Evolutionary conservation across 1,140 invertebrate species (phyloP).

Genomic region (Nephotettix cincticeps): DNA sequence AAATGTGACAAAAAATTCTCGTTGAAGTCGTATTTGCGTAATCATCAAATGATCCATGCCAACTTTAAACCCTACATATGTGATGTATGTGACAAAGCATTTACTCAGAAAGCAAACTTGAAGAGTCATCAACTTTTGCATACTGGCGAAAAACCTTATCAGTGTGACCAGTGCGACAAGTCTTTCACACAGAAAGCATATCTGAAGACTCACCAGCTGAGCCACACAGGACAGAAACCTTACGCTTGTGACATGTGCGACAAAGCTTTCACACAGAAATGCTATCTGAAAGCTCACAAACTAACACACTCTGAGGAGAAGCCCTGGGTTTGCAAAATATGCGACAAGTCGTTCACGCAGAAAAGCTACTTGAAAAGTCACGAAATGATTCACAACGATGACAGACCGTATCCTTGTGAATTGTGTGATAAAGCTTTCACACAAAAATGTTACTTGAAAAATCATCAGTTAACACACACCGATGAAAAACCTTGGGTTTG

Average conservation of each 20-base stretch:
- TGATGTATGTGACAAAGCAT: conserved; percentile 50
- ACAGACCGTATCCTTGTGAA: conserved; percentile 47
- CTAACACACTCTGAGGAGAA: conserved; percentile 55
- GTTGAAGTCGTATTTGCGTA: conserved; percentile 38
- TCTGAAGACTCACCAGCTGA: conserved; percentile 36
- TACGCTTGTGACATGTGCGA: conserved; percentile 54
- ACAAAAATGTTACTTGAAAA: conserved; percentile 32
- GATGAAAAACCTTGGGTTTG: conserved; percentile 74
- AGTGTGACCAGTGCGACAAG: conserved; percentile 53
- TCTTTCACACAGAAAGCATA: conserved; percentile 35
- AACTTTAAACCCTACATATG: conserved; percentile 62
- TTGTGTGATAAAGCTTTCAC: conserved; percentile 49
- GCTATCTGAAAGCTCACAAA: conserved; percentile 37
- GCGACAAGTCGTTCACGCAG: conserved; percentile 47
- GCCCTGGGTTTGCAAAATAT: conserved; percentile 53
- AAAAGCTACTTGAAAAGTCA: conserved; percentile 35
- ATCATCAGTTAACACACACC: conserved; percentile 46
- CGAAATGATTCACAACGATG: conserved; percentile 38
- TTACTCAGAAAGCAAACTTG: conserved; percentile 38
- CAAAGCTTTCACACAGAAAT: conserved; percentile 49
- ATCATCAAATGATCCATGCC: conserved; percentile 50
- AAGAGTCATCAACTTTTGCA: conserved; percentile 30
- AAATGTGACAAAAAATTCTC: conserved; percentile 55
- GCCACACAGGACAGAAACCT: conserved; percentile 48
- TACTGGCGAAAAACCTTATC: conserved; percentile 43